These are phyloP conservation scores for Zaprionus lineosus DNA, from an alignment of 2,888 invertebrate species.

Conservation along the genomic window DNA sequence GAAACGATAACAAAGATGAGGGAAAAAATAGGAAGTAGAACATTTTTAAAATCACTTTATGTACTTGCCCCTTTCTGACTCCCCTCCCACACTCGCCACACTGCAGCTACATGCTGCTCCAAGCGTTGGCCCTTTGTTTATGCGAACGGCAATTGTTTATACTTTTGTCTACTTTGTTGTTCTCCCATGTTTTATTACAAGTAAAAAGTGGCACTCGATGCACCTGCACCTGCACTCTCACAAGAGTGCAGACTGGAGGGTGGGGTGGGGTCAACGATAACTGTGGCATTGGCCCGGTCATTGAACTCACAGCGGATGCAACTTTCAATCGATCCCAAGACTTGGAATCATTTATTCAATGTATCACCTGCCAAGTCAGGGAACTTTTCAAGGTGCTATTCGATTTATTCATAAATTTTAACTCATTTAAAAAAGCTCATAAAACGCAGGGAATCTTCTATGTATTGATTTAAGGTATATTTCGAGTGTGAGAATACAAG, in stretches of 20 bases:
- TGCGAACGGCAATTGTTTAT: constrained; percentile 53
- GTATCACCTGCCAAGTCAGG: not conserved
- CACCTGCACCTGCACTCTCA: constrained; percentile 47
- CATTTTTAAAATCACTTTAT: too few relatives aligned
- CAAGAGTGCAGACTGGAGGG: not conserved
- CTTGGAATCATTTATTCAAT: too few relatives aligned
- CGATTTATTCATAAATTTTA: not conserved
- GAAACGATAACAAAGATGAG: too few relatives aligned
- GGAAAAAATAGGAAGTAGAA: too few relatives aligned
- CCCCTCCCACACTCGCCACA: not conserved
- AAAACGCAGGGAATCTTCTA: too few relatives aligned
- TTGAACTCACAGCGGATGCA: constrained; percentile 41
- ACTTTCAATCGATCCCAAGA: constrained; percentile 1
- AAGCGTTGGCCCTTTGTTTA: constrained; percentile 56
- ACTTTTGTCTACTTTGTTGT: constrained; percentile 28
- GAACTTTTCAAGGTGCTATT: constrained; percentile 50
- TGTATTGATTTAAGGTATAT: too few relatives aligned
- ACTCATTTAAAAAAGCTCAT: too few relatives aligned
- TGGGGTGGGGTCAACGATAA: constrained; percentile 1
- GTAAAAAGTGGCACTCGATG: constrained; percentile 72
- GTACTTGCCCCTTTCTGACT: not conserved
- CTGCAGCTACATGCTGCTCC: too few relatives aligned
- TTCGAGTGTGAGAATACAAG: too few relatives aligned
- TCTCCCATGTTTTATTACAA: constrained; percentile 52
- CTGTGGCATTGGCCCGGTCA: constrained; percentile 48